These are phyloP conservation scores for Tadarida brasiliensis DNA, from an alignment of 2,797 vertebrate species.

Conservation along the genomic window DNA sequence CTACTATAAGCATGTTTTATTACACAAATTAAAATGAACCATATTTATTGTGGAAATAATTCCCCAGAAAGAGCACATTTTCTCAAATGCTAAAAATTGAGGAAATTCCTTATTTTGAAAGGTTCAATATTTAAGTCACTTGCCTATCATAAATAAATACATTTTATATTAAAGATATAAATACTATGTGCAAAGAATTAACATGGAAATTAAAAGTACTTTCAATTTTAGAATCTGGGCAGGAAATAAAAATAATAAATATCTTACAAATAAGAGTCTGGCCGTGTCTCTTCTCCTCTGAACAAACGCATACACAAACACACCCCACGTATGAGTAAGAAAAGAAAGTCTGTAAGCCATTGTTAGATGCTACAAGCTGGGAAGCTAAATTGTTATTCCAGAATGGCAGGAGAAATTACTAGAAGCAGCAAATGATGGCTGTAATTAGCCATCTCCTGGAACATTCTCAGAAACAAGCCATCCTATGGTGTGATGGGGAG, in stretches of 20 bases:
- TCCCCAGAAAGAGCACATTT: slow-evolving; percentile 27
- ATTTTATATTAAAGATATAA: slow-evolving; percentile 72
- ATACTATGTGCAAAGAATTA: slow-evolving; percentile 52
- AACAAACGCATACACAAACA: slow-evolving; percentile 6
- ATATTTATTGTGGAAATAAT: slow-evolving; percentile 54
- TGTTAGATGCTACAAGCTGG: background rate
- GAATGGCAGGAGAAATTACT: slow-evolving; percentile 20
- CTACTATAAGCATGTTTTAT: slow-evolving; percentile 40
- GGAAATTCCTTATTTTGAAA: slow-evolving; percentile 61
- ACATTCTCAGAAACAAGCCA: slow-evolving; percentile 23
- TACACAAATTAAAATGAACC: slow-evolving; percentile 59
- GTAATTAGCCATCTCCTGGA: background rate
- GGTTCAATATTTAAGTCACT: slow-evolving; percentile 44
- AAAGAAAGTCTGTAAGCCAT: background rate
- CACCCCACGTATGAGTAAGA: background rate
- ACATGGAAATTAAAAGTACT: slow-evolving; percentile 63
- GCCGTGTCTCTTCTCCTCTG: background rate
- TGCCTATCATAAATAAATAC: slow-evolving; percentile 42
- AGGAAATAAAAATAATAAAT: slow-evolving; percentile 31
- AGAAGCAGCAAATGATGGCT: background rate
- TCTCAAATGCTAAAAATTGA: slow-evolving; percentile 48
- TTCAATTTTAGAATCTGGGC: background rate
- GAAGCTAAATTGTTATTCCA: background rate
- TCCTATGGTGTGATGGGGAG: background rate
- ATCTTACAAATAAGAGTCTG: slow-evolving; percentile 12